These are phyloP conservation scores for Ptilorrhoa leucosticta DNA, from an alignment of 2,113 vertebrate genomes.

Conservation along the genomic window DNA sequence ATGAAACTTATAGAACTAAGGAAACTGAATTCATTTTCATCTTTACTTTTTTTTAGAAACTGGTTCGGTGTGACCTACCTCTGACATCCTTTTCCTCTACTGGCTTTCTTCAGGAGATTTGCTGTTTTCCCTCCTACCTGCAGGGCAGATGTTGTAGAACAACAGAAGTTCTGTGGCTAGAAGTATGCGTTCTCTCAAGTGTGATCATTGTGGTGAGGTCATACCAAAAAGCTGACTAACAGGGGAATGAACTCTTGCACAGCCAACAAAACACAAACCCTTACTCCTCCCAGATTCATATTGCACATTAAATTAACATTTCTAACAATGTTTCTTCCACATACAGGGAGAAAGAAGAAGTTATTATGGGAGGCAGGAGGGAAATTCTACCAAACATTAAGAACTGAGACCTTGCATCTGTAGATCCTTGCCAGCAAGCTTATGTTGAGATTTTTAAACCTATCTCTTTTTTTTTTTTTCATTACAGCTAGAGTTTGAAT, in stretches of 20 bases:
- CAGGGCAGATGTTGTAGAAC: not conserved
- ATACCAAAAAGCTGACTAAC: not conserved
- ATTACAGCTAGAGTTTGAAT: not conserved
- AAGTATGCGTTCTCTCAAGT: not conserved
- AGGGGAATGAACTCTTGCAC: not conserved
- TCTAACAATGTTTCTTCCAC: not conserved
- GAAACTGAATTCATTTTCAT: not conserved
- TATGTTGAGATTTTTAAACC: not conserved
- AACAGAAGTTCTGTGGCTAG: not conserved
- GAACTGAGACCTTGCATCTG: not conserved
- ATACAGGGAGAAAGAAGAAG: not conserved
- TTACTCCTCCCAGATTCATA: not conserved
- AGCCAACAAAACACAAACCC: not conserved
- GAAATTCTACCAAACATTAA: not conserved
- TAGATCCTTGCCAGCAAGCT: not conserved
- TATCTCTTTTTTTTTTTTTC: not conserved
- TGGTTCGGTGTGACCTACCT: not conserved
- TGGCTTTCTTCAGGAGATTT: not conserved
- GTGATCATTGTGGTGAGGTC: not conserved
- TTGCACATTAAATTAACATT: not conserved
- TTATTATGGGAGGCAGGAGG: not conserved
- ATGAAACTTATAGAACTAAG: not conserved
- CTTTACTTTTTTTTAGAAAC: not conserved
- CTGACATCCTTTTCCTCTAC: not conserved
- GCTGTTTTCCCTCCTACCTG: not conserved